These are phyloP conservation scores for Chanos chanos DNA, from an alignment of 2,797 vertebrate genomes.

Conservation along the genomic window DNA sequence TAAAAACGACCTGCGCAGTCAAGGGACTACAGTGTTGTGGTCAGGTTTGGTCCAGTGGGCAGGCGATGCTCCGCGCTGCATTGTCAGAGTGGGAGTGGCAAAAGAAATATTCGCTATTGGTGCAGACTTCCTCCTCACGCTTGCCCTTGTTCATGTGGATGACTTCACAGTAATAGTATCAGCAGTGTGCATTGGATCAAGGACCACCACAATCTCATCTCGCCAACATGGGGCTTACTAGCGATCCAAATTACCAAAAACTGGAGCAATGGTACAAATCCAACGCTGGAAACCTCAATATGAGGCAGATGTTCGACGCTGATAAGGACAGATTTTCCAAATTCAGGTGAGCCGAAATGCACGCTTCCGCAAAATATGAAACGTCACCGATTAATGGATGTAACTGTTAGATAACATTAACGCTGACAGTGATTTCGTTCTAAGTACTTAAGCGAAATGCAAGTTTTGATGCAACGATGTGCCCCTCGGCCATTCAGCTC, in stretches of 20 bases:
- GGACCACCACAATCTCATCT: background rate
- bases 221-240: conserved; percentile 76
- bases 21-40: too few species aligned
- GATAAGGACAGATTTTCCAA: conserved; percentile 84
- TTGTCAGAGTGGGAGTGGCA: conserved; percentile 2
- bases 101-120: background rate
- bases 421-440: too few species aligned
- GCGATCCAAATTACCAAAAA: conserved; percentile 79
- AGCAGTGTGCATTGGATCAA: background rate
- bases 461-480: too few species aligned
- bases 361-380: background rate
- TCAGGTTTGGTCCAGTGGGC: too few species aligned
- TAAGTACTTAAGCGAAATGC: too few species aligned
- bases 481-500: too few species aligned
- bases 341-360: conserved; percentile 74
- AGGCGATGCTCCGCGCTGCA: background rate
- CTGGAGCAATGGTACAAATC: conserved; percentile 82
- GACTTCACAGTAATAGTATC: background rate
- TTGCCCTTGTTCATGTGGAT: background rate
- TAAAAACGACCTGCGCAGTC: too few species aligned
- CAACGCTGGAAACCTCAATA: conserved; percentile 75
- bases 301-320: conserved; percentile 83
- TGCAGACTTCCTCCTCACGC: conserved; percentile 8
- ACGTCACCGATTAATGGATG: background rate
- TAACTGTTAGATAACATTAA: too few species aligned